Percentiles rank a stretch among this genome's conserved stretches.
Evolutionary conservation across 2,888 invertebrate genomes (phyloP).

Genomic region (Epinotia demarniana): DNA sequence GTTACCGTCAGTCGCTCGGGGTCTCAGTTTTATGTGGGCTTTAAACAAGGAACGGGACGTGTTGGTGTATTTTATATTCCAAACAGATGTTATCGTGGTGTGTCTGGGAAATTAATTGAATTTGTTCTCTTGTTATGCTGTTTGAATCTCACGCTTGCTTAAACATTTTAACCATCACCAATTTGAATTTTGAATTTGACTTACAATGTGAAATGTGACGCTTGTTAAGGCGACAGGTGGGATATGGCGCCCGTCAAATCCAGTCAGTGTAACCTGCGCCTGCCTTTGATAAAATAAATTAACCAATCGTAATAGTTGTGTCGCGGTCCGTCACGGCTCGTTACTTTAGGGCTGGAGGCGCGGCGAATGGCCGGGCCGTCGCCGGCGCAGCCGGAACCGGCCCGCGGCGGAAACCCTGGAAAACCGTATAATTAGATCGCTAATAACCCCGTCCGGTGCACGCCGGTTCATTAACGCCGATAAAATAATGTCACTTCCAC

Average conservation of each 20-base stretch:
- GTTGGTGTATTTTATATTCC: constrained; percentile 79
- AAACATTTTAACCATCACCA: constrained; percentile 63
- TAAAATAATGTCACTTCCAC: constrained; percentile 48
- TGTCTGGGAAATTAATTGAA: constrained; percentile 79
- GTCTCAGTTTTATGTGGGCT: constrained; percentile 75
- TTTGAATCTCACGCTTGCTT: constrained; percentile 73
- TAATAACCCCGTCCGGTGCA: constrained; percentile 61
- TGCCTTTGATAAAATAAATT: constrained; percentile 49
- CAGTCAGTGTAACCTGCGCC: constrained; percentile 17
- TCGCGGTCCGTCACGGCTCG: constrained; percentile 47
- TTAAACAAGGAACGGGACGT: constrained; percentile 71
- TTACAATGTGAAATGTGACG: constrained; percentile 34
- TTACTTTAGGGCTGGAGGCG: constrained; percentile 55
- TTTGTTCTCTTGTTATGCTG: constrained; percentile 75
- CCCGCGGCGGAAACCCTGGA: constrained; percentile 66
- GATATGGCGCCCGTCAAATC: constrained; percentile 35
- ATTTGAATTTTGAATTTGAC: constrained; percentile 58
- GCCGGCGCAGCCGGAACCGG: constrained; percentile 64
- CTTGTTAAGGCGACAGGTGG: constrained; percentile 39
- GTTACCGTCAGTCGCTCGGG: constrained; percentile 70
- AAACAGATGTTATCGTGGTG: constrained; percentile 80
- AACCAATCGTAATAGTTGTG: constrained; percentile 56
- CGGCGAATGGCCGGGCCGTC: constrained; percentile 59
- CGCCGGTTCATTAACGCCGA: constrained; percentile 47
- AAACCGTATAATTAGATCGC: constrained; percentile 72